phyloP scores from a whole-genome alignment of 1,140 invertebrate species.

The Daktulosphaira vitifoliae region DNA sequence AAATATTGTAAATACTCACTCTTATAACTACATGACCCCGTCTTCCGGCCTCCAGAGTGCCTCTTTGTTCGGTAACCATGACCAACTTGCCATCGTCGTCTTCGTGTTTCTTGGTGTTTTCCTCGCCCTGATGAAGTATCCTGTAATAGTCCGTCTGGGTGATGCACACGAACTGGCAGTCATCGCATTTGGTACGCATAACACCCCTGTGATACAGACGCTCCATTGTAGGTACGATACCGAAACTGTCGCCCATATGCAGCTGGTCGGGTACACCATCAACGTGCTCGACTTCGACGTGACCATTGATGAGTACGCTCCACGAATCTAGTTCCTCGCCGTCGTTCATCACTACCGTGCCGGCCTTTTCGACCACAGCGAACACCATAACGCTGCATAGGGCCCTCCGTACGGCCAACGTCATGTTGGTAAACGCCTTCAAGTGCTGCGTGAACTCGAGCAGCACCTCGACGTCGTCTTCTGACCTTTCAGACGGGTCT shows the following conservation, averaged over 20 bases:
- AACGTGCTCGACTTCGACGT: constrained; percentile 82
- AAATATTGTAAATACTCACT: no score
- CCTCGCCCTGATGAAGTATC: constrained; percentile 66
- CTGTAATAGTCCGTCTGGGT: constrained; percentile 93
- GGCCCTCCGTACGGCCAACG: constrained; percentile 77
- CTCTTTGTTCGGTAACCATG: constrained; percentile 83
- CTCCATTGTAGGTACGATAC: constrained; percentile 91
- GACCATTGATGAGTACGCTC: constrained; percentile 97
- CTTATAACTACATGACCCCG: constrained; percentile 79
- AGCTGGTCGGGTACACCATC: constrained; percentile 74
- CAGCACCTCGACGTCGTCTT: constrained; percentile 91
- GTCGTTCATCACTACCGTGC: constrained; percentile 93
- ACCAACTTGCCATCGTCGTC: constrained; percentile 76
- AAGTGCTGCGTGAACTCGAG: constrained; percentile 96
- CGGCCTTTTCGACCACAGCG: constrained; percentile 93
- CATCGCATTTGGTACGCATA: constrained; percentile 93
- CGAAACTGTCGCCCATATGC: constrained; percentile 92
- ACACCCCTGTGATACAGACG: constrained; percentile 89
- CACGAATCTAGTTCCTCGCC: constrained; percentile 98
- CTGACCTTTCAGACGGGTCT: constrained; percentile 83
- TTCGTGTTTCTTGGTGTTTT: constrained; percentile 77
- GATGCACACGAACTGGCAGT: constrained; percentile 98
- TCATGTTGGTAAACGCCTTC: constrained; percentile 89
- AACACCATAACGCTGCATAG: constrained; percentile 92
- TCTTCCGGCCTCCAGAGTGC: constrained; percentile 53